A percentile compares a stretch with the other conserved stretches of the same genome.
These are phyloP conservation scores for Andrena praecox DNA, from an alignment of 2,888 invertebrate genomes.

Conservation along the genomic window DNA sequence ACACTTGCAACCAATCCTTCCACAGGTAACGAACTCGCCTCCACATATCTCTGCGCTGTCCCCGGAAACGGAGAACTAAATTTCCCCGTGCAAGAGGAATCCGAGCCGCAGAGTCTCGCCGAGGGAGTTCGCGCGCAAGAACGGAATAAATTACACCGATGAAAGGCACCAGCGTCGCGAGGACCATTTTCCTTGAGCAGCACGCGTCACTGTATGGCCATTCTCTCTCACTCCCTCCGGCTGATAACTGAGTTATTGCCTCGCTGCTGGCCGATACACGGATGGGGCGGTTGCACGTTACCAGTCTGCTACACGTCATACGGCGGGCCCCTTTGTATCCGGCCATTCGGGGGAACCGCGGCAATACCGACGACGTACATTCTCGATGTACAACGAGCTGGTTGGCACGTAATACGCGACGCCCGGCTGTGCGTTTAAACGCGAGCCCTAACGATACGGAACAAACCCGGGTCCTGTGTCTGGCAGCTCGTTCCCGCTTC, in stretches of 20 bases:
- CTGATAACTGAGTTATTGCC: conserved; percentile 77
- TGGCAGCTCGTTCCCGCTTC: conserved; percentile 48
- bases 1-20: neutral
- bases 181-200: conserved; percentile 56
- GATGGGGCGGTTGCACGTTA: conserved; percentile 72
- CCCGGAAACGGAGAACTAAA: conserved; percentile 1
- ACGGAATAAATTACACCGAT: conserved; percentile 17
- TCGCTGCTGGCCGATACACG: conserved; percentile 74
- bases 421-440: conserved; percentile 48
- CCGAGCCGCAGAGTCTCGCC: neutral
- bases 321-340: conserved; percentile 63
- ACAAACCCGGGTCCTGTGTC: conserved; percentile 62
- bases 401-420: conserved; percentile 42
- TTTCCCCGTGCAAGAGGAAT: neutral
- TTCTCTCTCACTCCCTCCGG: neutral
- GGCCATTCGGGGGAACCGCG: conserved; percentile 55
- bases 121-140: neutral
- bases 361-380: conserved; percentile 54
- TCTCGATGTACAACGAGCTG: conserved; percentile 39
- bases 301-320: conserved; percentile 66
- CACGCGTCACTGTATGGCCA: neutral
- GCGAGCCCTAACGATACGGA: conserved; percentile 64
- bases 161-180: conserved; percentile 1
- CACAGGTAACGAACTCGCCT: neutral
- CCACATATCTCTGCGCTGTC: conserved; percentile 6